phyloP scores from a whole-genome alignment of 2,888 invertebrate genomes.

The Leptura quadrifasciata region DNA sequence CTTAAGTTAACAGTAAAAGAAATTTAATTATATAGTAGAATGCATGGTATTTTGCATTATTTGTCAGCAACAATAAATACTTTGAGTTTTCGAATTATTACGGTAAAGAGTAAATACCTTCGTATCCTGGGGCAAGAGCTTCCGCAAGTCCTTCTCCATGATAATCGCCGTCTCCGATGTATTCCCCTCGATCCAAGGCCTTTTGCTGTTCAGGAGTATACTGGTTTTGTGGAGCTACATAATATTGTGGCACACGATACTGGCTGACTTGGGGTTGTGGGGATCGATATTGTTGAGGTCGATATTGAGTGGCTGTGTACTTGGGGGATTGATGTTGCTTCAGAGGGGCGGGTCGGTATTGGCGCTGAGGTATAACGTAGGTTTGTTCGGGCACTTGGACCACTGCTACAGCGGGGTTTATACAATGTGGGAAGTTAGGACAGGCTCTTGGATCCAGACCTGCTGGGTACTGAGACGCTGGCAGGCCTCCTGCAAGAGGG shows the following conservation, averaged over 20 bases:
- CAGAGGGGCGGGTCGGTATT: conserved; percentile 41
- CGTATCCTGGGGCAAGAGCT: conserved; percentile 64
- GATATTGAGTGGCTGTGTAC: not conserved
- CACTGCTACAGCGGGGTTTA: conserved; percentile 64
- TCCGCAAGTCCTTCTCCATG: conserved; percentile 67
- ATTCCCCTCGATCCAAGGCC: conserved; percentile 67
- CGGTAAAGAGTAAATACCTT: conserved; percentile 50
- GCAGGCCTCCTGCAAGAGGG: conserved; percentile 65
- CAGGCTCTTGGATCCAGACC: conserved; percentile 66
- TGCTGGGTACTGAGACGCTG: conserved; percentile 65
- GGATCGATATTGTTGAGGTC: not conserved
- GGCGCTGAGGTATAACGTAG: conserved; percentile 32
- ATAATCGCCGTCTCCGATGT: conserved; percentile 68
- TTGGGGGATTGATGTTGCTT: not conserved
- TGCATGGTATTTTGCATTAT: too few relatives aligned
- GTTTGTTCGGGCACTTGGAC: conserved; percentile 46
- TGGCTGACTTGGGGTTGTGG: conserved; percentile 45
- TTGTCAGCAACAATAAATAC: too few relatives aligned
- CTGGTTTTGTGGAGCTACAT: conserved; percentile 56
- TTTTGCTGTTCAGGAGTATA: conserved; percentile 63
- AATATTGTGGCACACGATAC: conserved; percentile 54
- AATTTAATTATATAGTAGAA: too few relatives aligned
- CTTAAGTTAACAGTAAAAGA: too few relatives aligned
- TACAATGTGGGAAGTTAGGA: conserved; percentile 67
- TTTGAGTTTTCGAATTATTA: too few relatives aligned